Evolutionary conservation across 2,888 invertebrate species (phyloP), one percentile per base, ranked within the genome.

Genomic region (Eupithecia inturbata): DNA sequence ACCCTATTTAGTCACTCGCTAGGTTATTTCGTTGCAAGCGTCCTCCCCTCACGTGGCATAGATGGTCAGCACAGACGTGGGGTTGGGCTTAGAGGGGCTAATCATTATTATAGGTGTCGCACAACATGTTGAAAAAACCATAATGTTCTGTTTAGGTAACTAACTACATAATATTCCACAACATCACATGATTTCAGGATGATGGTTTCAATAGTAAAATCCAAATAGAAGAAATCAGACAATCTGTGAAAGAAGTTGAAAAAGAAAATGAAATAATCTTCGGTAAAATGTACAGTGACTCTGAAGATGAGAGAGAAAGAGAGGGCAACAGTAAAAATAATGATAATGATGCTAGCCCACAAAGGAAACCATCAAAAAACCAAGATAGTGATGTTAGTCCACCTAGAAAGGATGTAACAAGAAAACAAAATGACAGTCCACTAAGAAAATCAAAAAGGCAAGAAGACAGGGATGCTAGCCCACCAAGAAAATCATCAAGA

Each of bases 251-350:
- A 83, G 89, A 92, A 74, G 77, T 82, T 7, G 89, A 91, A 77
- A 92, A 94, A 83, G 93, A 94, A 64, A 94, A 93, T 84, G 92
- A 92, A 84, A 66, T 93, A 3, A 84, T 92, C 19, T 94, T 93
- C 77, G 94, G 94, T 0, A 94, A 94, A 89, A 94, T 94, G 94
- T 94, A 92, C 83, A 94, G 94, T 77, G 94, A 94, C 71, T 92
- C 93, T 0, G 94, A 94, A 81, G 93, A 94, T 80, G 94, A 94
- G 14, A 81, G 87, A 60, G 75, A 77, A 33, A 87, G 83, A 84
- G 19, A 84, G 83, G 6, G 81, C 81, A 64, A 85, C 39, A 70
- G 75, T 16, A 63, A 67, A 64, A 73, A 78, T 31, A 77, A 73
- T 36, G 74, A 78, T 31, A 77, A 73, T 36, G 74, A 77, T 73